Conservation (phyloP, 2,888 invertebrate genomes). For the Cabera pusaria region DNA sequence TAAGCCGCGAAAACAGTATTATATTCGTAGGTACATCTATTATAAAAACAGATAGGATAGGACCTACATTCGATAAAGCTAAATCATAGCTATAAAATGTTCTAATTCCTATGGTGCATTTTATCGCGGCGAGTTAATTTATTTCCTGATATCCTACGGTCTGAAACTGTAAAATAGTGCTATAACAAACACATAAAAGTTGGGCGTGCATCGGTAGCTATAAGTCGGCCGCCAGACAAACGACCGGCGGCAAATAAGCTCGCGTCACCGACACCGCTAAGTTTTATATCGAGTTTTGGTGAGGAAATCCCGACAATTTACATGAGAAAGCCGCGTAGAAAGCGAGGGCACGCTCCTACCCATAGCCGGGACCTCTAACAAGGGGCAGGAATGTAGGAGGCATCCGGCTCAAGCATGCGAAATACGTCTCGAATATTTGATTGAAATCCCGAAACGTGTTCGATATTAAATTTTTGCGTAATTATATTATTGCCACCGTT, state of each 20-base stretch:
- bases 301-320: slow-evolving; percentile 72
- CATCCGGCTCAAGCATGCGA: slow-evolving; percentile 61
- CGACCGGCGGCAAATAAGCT: slow-evolving; percentile 31
- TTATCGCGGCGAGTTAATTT: background rate
- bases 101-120: too few relatives aligned
- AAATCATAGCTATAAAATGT: too few relatives aligned
- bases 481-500: slow-evolving; percentile 21
- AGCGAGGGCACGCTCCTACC: slow-evolving; percentile 48
- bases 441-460: slow-evolving; percentile 59
- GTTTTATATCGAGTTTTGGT: slow-evolving; percentile 64
- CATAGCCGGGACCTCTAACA: slow-evolving; percentile 56
- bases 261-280: slow-evolving; percentile 53
- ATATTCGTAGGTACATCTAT: too few relatives aligned
- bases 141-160: background rate
- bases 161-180: slow-evolving; percentile 4
- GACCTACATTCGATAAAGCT: too few relatives aligned
- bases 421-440: slow-evolving; percentile 67
- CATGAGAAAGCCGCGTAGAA: slow-evolving; percentile 66
- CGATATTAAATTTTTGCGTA: slow-evolving; percentile 54
- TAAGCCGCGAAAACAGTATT: too few relatives aligned
- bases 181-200: slow-evolving; percentile 12
- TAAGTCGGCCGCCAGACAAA: slow-evolving; percentile 20
- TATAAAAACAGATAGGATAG: too few relatives aligned
- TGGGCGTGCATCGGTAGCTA: slow-evolving; percentile 6
- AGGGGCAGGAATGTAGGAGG: slow-evolving; percentile 69